A percentile compares a stretch with the other conserved stretches of the same genome.
phyloP scores from a whole-genome alignment of 2,113 vertebrate species.

The Neoarius graeffei region DNA sequence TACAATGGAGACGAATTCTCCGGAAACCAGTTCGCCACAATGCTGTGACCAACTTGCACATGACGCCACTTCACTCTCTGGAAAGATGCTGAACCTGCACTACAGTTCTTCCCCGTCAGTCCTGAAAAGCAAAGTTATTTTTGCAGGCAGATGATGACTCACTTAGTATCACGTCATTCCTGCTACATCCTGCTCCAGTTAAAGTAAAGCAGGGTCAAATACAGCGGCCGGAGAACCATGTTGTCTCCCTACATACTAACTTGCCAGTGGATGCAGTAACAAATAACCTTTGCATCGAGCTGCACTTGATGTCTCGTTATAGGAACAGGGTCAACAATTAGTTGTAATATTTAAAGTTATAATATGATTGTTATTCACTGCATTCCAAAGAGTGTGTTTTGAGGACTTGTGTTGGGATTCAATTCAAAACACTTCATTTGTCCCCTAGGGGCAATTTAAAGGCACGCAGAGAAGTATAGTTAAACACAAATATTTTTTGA shows the following conservation, averaged over 20 bases:
- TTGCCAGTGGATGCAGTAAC: neutral
- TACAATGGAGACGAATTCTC: no score
- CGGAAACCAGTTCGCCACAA: no score
- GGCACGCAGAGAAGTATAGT: no score
- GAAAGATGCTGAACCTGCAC: neutral
- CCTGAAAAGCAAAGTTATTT: neutral
- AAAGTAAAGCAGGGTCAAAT: neutral
- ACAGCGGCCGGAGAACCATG: neutral
- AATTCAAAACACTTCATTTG: no score
- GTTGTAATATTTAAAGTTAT: neutral
- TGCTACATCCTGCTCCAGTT: neutral
- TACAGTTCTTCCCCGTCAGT: no score
- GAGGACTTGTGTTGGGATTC: neutral
- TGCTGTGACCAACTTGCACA: no score
- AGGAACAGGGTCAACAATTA: neutral
- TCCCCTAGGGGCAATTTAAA: no score
- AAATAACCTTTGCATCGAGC: neutral
- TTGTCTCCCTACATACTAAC: neutral
- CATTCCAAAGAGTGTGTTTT: neutral
- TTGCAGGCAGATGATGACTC: neutral
- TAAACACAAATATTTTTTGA: no score
- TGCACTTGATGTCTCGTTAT: neutral
- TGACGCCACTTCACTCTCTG: neutral
- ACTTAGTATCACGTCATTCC: neutral
- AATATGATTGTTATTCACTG: neutral